Evolutionary conservation across 2,888 invertebrate genomes (phyloP).

Genomic region (Aphodius granarius): DNA sequence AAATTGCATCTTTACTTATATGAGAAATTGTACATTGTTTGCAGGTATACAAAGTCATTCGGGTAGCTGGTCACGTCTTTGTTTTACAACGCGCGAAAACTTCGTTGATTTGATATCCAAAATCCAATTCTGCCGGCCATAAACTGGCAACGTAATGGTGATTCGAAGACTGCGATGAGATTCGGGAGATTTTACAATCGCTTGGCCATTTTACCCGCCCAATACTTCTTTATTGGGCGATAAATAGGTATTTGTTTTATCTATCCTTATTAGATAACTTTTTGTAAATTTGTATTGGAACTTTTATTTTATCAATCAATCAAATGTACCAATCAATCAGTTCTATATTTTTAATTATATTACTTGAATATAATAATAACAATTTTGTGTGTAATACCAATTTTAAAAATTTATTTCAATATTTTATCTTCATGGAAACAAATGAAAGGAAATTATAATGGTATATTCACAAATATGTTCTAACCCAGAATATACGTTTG

Average conservation of each 20-base stretch:
- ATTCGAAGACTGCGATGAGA: neutral
- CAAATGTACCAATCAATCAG: no score
- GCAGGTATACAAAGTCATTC: neutral
- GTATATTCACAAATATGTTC: no score
- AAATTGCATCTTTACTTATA: no score
- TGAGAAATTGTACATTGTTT: neutral
- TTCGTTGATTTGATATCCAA: neutral
- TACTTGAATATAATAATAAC: no score
- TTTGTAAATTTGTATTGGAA: no score
- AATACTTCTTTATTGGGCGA: neutral
- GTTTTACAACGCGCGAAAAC: neutral
- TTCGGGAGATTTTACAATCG: neutral
- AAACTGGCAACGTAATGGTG: neutral
- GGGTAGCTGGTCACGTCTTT: neutral
- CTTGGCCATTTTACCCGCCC: neutral
- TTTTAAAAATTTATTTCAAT: no score
- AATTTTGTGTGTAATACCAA: no score
- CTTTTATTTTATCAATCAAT: no score
- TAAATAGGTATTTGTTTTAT: neutral
- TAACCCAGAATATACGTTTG: no score
- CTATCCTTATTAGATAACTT: neutral
- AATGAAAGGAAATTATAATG: no score
- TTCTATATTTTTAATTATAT: no score
- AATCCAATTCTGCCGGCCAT: neutral
- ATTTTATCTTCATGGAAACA: no score